Percentiles rank a stretch among this genome's conserved stretches.
Evolutionary conservation across 2,888 invertebrate genomes (phyloP).

Genomic region (Drosophila paramelanica): DNA sequence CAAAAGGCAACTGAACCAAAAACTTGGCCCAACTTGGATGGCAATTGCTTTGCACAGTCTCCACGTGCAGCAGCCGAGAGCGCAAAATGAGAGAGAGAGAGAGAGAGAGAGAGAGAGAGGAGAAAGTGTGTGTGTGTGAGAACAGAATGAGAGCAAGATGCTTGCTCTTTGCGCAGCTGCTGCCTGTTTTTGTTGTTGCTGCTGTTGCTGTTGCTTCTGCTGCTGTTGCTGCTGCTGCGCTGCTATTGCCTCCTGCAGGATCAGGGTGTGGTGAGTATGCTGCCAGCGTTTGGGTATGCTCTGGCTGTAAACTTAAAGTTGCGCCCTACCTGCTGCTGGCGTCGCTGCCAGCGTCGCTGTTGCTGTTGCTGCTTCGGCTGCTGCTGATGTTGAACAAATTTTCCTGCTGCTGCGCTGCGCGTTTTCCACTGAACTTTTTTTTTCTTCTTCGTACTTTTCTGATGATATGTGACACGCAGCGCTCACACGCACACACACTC

Average conservation of each 20-base stretch:
- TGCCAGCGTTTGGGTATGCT: constrained; percentile 50
- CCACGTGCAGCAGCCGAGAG: constrained; percentile 40
- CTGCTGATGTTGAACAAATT: constrained; percentile 27
- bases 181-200: constrained; percentile 33
- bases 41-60: constrained; percentile 61
- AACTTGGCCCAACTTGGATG: constrained; percentile 57
- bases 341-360: constrained; percentile 47
- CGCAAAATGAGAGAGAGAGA: neutral
- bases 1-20: constrained; percentile 63
- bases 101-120: constrained; percentile 1
- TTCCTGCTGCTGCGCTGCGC: constrained; percentile 36
- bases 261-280: constrained; percentile 84
- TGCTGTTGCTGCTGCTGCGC: constrained; percentile 14
- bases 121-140: neutral
- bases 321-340: constrained; percentile 71
- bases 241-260: constrained; percentile 65
- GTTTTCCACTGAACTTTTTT: constrained; percentile 48
- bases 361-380: constrained; percentile 22
- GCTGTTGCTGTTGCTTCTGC: constrained; percentile 7
- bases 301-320: constrained; percentile 58
- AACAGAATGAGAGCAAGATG: constrained; percentile 19
- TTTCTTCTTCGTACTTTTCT: constrained; percentile 21
- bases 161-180: constrained; percentile 57
- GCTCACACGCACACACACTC: constrained; percentile 42
- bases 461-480: constrained; percentile 72